phyloP scores from a whole-genome alignment of 2,797 vertebrate species.

The Dromococcyx pavoninus region DNA sequence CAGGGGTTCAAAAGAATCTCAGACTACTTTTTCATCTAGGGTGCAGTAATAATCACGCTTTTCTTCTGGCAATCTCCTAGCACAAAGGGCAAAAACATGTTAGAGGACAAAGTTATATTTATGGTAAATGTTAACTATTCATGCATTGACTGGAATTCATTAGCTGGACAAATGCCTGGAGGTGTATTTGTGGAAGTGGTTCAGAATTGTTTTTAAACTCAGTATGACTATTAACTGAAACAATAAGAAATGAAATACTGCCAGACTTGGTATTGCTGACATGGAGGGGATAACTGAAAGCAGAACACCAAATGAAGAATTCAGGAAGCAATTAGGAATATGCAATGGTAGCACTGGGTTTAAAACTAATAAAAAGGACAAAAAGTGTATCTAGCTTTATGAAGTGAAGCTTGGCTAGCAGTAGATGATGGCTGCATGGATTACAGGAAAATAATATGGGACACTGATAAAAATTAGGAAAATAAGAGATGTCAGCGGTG shows the following conservation, averaged over 20 bases:
- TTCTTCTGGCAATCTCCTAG: neutral
- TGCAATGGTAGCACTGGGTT: neutral
- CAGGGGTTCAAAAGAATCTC: neutral
- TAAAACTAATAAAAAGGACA: neutral
- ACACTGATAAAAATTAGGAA: neutral
- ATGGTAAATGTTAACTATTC: conserved; percentile 28
- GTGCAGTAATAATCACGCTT: neutral
- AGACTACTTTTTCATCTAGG: neutral
- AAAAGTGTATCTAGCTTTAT: neutral
- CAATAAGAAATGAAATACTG: neutral
- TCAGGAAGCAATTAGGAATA: neutral
- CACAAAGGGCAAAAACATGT: neutral
- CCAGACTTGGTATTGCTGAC: neutral
- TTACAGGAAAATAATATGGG: neutral
- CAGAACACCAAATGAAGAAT: neutral
- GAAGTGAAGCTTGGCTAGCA: neutral
- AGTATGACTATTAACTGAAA: neutral
- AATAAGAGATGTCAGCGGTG: neutral
- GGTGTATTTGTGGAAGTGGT: neutral
- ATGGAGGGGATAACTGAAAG: neutral
- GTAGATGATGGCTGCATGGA: neutral
- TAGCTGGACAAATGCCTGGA: neutral
- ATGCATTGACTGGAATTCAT: conserved; percentile 18
- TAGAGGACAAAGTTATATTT: neutral
- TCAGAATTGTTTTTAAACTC: neutral